A percentile compares a stretch with the other conserved stretches of the same genome.
Evolutionary conservation across 2,113 vertebrate genomes (phyloP).

Genomic region (Plotosus lineatus): DNA sequence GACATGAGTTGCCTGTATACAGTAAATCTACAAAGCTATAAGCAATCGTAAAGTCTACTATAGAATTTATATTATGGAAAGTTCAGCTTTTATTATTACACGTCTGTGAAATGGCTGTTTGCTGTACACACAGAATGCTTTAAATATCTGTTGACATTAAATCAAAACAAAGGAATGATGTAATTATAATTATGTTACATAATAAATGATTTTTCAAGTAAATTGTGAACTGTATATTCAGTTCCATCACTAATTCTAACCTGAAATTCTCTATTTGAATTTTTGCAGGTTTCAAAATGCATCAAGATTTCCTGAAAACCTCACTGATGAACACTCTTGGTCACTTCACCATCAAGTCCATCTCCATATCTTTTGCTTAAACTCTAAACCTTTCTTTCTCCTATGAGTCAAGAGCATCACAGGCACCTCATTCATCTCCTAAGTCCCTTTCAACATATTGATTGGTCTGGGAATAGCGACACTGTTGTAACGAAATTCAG

Average conservation of each 20-base stretch:
- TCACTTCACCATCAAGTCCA: background rate
- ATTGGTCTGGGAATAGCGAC: slow-evolving; percentile 47
- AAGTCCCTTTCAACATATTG: slow-evolving; percentile 60
- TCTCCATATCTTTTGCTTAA: background rate
- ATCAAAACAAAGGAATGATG: background rate
- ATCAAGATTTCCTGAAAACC: background rate
- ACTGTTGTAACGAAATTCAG: slow-evolving; percentile 20
- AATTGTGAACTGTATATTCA: background rate
- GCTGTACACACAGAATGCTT: background rate
- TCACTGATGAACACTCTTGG: background rate
- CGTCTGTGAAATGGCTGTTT: background rate
- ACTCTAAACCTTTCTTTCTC: background rate
- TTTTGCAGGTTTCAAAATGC: slow-evolving; percentile 4
- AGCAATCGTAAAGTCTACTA: background rate
- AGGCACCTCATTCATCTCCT: slow-evolving; percentile 61
- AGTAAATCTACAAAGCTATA: background rate
- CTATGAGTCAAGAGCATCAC: slow-evolving; percentile 56
- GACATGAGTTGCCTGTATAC: background rate
- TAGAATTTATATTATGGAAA: background rate
- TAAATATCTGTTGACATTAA: background rate
- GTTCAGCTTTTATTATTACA: background rate
- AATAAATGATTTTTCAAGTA: background rate
- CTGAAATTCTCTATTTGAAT: slow-evolving; percentile 3
- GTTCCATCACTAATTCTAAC: background rate
- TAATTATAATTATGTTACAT: background rate